These are phyloP conservation scores for Oreocharis arfaki DNA, from an alignment of 2,113 vertebrate genomes.

Conservation along the genomic window DNA sequence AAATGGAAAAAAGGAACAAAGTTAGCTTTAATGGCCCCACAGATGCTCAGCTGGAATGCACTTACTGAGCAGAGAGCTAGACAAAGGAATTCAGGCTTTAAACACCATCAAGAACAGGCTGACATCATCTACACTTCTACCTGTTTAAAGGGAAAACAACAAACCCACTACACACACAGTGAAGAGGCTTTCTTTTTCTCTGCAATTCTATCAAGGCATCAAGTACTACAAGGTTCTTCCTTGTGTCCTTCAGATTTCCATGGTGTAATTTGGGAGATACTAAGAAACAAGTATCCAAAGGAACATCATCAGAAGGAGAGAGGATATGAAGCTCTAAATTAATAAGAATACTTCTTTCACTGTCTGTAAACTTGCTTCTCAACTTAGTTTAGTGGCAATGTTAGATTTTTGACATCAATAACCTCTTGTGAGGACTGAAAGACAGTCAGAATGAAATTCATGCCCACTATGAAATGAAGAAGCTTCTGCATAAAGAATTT, in stretches of 20 bases:
- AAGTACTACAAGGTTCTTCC: background rate
- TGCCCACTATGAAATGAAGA: background rate
- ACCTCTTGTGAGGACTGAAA: background rate
- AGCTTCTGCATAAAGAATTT: background rate
- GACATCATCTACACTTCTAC: constrained; percentile 55
- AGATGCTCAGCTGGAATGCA: constrained; percentile 66
- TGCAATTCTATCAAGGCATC: constrained; percentile 1
- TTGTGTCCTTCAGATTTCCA: background rate
- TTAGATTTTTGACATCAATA: background rate
- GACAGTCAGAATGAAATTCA: background rate
- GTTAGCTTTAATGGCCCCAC: constrained; percentile 53
- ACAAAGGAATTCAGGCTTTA: constrained; percentile 69
- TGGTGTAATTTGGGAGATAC: background rate
- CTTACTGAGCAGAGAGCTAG: constrained; percentile 44
- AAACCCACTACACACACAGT: background rate
- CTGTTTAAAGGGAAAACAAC: constrained; percentile 27
- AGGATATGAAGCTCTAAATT: background rate
- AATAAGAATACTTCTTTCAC: background rate
- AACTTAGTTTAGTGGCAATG: background rate
- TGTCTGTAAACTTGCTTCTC: background rate
- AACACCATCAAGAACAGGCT: constrained; percentile 52
- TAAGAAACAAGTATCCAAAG: background rate
- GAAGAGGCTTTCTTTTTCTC: constrained; percentile 22
- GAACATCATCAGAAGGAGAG: background rate
- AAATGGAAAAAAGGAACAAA: constrained; percentile 48